Percentiles rank a stretch among this genome's conserved stretches.
These are phyloP conservation scores for Luffia ferchaultella DNA, from an alignment of 2,888 invertebrate genomes.

Conservation along the genomic window DNA sequence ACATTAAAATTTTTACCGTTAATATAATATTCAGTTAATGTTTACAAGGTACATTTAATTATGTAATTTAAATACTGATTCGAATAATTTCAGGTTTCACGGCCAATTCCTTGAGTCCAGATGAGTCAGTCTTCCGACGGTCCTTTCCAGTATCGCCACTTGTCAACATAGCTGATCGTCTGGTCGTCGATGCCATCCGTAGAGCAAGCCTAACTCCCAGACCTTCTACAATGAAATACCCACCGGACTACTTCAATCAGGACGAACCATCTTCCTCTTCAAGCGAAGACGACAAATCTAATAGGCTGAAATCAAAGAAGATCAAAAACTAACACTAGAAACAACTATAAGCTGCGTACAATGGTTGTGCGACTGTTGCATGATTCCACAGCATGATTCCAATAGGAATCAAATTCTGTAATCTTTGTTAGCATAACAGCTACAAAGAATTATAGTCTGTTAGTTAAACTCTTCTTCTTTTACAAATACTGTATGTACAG, in stretches of 20 bases:
- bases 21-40: no score
- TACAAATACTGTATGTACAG: no score
- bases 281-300: conserved; percentile 24
- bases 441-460: no score
- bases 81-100: not conserved
- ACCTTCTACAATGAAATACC: conserved; percentile 46
- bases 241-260: conserved; percentile 43
- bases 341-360: no score
- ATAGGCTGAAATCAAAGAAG: not conserved
- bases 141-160: conserved; percentile 26
- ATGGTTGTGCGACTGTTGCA: no score
- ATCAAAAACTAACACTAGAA: not conserved
- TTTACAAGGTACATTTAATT: no score
- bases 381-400: no score
- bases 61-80: no score
- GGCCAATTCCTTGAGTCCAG: conserved; percentile 22
- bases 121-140: conserved; percentile 13
- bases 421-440: no score
- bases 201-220: conserved; percentile 46
- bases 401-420: no score
- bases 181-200: conserved; percentile 48
- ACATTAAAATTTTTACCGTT: no score
- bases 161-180: conserved; percentile 35
- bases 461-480: no score
- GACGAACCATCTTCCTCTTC: conserved; percentile 40